Base-by-base conservation (phyloP, 2,113 vertebrate species). In the Nanorana parkeri region DNA sequence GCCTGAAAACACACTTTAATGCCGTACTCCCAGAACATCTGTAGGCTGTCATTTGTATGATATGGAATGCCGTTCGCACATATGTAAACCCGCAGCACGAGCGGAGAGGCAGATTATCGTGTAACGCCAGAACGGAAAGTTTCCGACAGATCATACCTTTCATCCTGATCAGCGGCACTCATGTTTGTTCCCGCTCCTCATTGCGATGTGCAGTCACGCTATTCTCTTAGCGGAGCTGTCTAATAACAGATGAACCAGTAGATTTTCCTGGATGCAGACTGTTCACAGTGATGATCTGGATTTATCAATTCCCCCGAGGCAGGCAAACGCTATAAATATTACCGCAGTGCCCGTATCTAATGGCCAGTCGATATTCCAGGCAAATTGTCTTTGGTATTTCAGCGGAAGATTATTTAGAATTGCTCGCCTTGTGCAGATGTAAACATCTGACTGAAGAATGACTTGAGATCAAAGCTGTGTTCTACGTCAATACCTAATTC, bases 301-400 rank as follows among this genome's bases (percentile, higher is more conserved):
- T 76, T 76, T 56, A 67, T 83, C 71, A 76, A 60, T 76, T 64
- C 63, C 52, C 32, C 23, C 26, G 47, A 55, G n/a, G 51, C 61
- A 68, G 54, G 19, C 63, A 17, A 67, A 58, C 8, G 71, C 69
- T 21, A 82, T 83, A 68, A 83, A 83, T 83, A 76, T 83, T 60
- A 60, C 71, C 41, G 21, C 54, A 68, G 28, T 17, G 36, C 54
- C 71, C 55, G 54, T 52, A 66, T 19, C 63, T 76, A 83, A 83
- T 68, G 72, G 64, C 41, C 75, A 68, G 54, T 83, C 80, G 58
- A 83, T 83, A 17, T 51, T 29, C 8, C 21, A 83, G 80, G 67
- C 63, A 28, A 58, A 82, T 82, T 23, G 72, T 68, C 17, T 60
- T 23, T 26, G 41, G 69, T 41, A 66, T 56, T 29, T 60, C 63